Base-by-base conservation (phyloP, 1,140 invertebrate species). In the Cryptotermes secundus region DNA sequence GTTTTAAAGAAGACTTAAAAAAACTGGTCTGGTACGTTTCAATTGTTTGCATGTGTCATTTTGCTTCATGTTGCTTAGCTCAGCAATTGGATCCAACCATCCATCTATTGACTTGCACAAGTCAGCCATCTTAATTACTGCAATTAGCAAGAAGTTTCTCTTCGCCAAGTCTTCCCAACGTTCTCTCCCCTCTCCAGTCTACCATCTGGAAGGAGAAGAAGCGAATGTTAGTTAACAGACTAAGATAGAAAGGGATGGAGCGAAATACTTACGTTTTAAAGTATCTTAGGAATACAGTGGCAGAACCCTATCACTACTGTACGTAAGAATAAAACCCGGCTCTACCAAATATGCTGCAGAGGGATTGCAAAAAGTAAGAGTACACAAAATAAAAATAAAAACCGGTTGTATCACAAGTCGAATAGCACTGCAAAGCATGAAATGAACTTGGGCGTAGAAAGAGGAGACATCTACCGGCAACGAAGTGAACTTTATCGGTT, bases 121-220 rank as follows among this genome's bases (percentile, higher is more conserved):
- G 59, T 72, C 59, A 72, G 59, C 59, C 59, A 72, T 72, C 59
- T 72, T 72, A 72, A 72, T 72, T 72, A 72, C 59, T 72, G 59
- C 59, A 72, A 72, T 72, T 72, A 72, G 59, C n/a, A 72, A 72
- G 59, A 72, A 72, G 59, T 72, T 72, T 72, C 59, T 72, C 59
- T 72, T 72, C 59, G n/a, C 59, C 59, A 72, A 72, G 59, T 72
- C 59, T 72, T 72, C 59, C 59, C 59, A 72, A 72, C 59, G n/a
- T 72, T 59, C 59, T 72, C 26, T 72, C 59, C 59, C n/a, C 59
- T 72, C 59, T 12, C 26, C 59, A n/a, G 59, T 31, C 59, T 72
- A 72, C 59, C 59, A 72, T 72, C 59, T 72, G 59, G 59, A 72
- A 72, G 59, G 14, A 72, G 59, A 72, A 72, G 59, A 72, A 72